Evolutionary conservation across 2,113 vertebrate species (phyloP).

Genomic region (Aptenodytes patagonicus): DNA sequence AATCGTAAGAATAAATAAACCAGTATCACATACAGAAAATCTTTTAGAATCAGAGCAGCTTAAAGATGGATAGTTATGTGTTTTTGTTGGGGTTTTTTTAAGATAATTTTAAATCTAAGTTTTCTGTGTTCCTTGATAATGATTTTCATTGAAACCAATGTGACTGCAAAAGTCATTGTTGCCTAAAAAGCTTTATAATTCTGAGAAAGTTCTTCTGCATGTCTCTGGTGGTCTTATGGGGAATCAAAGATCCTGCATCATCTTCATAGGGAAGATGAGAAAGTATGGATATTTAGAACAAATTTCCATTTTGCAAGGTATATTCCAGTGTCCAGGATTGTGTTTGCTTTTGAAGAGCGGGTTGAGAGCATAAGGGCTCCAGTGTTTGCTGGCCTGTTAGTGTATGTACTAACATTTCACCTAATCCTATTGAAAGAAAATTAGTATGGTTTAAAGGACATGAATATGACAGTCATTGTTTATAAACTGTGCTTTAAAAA

Average conservation of each 20-base stretch:
- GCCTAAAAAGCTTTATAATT: neutral
- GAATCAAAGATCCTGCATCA: neutral
- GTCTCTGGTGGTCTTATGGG: neutral
- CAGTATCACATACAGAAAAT: fast-evolving
- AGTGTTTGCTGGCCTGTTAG: neutral
- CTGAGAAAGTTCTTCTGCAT: neutral
- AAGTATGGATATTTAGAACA: neutral
- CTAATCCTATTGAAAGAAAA: neutral
- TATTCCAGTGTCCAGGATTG: neutral
- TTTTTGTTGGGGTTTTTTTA: fast-evolving
- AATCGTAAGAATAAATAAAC: neutral
- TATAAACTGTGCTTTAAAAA: neutral
- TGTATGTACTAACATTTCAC: neutral
- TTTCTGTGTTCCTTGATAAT: neutral
- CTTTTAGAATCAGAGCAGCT: neutral
- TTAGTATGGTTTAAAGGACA: neutral
- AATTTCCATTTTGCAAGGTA: neutral
- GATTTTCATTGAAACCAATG: neutral
- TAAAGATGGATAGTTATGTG: neutral
- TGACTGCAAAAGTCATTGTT: neutral
- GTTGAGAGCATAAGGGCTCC: neutral
- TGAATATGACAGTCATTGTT: neutral
- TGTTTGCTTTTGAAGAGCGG: neutral
- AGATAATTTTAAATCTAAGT: neutral
- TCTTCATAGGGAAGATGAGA: neutral